phyloP scores from a whole-genome alignment of 2,113 vertebrate genomes.

The Sinocyclocheilus anophthalmus region DNA sequence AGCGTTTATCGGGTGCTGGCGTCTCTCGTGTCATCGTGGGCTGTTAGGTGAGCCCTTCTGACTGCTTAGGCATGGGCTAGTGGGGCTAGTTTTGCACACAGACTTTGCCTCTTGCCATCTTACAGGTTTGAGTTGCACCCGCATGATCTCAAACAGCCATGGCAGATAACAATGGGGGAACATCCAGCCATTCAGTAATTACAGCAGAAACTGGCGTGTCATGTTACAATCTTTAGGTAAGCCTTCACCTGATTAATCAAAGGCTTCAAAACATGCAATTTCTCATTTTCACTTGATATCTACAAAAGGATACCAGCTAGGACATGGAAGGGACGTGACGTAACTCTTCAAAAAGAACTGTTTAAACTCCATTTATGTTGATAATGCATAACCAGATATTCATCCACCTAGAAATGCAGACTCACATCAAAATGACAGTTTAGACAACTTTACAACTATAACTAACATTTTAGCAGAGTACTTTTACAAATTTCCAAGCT shows the following conservation, averaged over 20 bases:
- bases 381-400: background rate
- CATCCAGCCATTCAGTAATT: constrained; percentile 57
- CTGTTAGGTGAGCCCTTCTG: constrained; percentile 27
- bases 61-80: background rate
- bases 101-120: constrained; percentile 9
- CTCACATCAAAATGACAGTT: background rate
- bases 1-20: constrained; percentile 48
- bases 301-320: background rate
- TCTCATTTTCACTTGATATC: background rate
- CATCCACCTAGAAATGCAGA: background rate
- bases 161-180: constrained; percentile 70
- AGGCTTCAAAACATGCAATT: background rate
- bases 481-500: background rate
- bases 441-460: background rate
- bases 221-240: background rate
- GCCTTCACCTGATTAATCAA: background rate
- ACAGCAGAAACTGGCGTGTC: constrained; percentile 39
- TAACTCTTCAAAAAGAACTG: background rate
- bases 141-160: constrained; percentile 73
- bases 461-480: too few species aligned
- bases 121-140: constrained; percentile 66
- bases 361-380: background rate
- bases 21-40: constrained; percentile 25
- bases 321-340: background rate
- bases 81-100: constrained; percentile 12